phyloP scores from a whole-genome alignment of 2,888 invertebrate genomes.

The Drosophila demipolita region DNA sequence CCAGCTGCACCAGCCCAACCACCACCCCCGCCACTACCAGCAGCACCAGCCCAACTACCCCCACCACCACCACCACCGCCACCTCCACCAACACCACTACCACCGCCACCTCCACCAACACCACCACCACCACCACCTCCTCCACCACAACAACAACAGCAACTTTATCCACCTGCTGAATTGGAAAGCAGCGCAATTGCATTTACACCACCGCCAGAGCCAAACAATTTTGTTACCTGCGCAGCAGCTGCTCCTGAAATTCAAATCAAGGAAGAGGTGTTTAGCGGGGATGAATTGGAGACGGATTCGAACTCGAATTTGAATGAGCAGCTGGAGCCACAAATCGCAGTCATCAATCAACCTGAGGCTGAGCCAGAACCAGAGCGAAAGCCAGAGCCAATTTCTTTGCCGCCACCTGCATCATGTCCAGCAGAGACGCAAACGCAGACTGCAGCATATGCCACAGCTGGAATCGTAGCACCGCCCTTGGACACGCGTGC shows the following conservation, averaged over 20 bases:
- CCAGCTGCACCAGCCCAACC: not conserved
- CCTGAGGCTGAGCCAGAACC: not conserved
- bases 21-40: not conserved
- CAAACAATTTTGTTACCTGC: constrained; percentile 1
- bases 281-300: constrained; percentile 80
- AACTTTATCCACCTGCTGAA: not conserved
- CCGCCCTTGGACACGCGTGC: not conserved
- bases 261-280: constrained; percentile 73
- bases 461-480: not conserved
- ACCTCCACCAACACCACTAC: no score
- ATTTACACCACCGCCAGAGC: constrained; percentile 10
- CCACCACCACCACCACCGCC: not conserved
- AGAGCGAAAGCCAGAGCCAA: constrained; percentile 11
- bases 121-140: not conserved
- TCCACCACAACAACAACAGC: constrained; percentile 9
- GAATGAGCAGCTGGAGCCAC: not conserved
- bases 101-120: not conserved
- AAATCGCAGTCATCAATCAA: not conserved
- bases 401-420: constrained; percentile 40
- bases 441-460: not conserved
- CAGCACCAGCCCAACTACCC: not conserved
- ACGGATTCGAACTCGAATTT: constrained; percentile 11
- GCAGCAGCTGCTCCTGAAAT: constrained; percentile 15
- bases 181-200: constrained; percentile 11
- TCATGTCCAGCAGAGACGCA: constrained; percentile 9